Evolutionary conservation across 2,113 vertebrate species (phyloP).

Genomic region (Serilophus lunatus): DNA sequence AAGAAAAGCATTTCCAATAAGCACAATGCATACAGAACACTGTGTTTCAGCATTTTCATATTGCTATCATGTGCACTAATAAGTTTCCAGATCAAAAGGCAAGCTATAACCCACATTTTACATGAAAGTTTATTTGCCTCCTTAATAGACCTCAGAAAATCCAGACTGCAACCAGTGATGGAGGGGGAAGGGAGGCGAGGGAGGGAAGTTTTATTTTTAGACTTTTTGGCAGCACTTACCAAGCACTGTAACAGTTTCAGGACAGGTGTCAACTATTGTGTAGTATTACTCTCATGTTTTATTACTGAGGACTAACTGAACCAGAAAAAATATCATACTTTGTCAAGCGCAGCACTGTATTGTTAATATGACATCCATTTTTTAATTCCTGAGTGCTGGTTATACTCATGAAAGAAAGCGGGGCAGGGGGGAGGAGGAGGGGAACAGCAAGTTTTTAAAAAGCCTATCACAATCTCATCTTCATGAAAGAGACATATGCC

Average conservation of each 20-base stretch:
- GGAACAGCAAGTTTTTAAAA: background rate
- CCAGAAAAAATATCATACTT: background rate
- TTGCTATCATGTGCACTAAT: background rate
- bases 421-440: fast-evolving
- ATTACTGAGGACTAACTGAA: constrained; percentile 45
- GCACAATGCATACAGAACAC: background rate
- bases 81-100: constrained; percentile 31
- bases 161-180: background rate
- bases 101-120: constrained; percentile 37
- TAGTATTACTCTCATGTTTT: constrained; percentile 45
- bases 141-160: constrained; percentile 37
- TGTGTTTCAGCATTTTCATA: background rate
- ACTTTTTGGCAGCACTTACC: constrained; percentile 54
- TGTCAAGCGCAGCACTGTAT: background rate
- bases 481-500: background rate
- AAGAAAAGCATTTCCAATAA: background rate
- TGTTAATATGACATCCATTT: background rate
- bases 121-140: constrained; percentile 23
- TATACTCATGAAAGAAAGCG: background rate
- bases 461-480: background rate
- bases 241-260: constrained; percentile 21
- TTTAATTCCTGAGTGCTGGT: background rate
- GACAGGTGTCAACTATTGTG: constrained; percentile 51
- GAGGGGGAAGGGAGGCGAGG: background rate
- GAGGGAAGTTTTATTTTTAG: constrained; percentile 48